Base-by-base conservation (phyloP, 2,113 vertebrate genomes). In the Polypterus bichir region DNA sequence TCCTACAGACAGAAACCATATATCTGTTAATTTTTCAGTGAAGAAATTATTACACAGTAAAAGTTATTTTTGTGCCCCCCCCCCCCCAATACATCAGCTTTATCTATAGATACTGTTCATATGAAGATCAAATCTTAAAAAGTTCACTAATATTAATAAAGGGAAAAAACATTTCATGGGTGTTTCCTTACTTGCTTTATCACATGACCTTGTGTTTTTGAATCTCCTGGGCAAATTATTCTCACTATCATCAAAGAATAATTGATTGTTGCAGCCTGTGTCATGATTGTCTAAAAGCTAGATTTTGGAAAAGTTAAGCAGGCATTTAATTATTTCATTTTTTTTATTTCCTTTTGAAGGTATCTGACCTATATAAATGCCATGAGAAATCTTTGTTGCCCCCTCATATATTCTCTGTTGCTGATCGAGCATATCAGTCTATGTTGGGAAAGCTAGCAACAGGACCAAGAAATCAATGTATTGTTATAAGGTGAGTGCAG, bases 381-480 rank as follows among this genome's bases (percentile, higher is more conserved):
- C 74, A 67, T 3, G 69, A 75, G 5, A 74, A 68, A 2, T 66
- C 54, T 7, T 9, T 51, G n/a, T 67, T 79, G 47, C 77, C 81
- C 0, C 81, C 82, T 1, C 83, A 82, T 62, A 78, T 86, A 63
- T 86, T 82, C 9, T 78, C 82, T 9, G 74, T 84, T 54, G 83
- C 81, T 4, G 79, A 80, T 68, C 47, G 76, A 48, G 78, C 83
- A 3, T 86, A 84, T 60, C 71, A 73, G 7, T 74, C 75, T 46
- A 79, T 84, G 75, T 58, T 79, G 61, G 77, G 78, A 5, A 59
- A 55, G 1, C 44, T 76, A 27, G 65, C 70, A 2, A 65, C 67
- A 0, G 64, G 68, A 48, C 67, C 73, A 6, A 67, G 4, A 46
- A 84, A 66, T 69, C 83, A 83, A 60, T 81, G 82, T 10, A 73